These are phyloP conservation scores for Solea senegalensis DNA, from an alignment of 2,113 vertebrate species.

Conservation along the genomic window DNA sequence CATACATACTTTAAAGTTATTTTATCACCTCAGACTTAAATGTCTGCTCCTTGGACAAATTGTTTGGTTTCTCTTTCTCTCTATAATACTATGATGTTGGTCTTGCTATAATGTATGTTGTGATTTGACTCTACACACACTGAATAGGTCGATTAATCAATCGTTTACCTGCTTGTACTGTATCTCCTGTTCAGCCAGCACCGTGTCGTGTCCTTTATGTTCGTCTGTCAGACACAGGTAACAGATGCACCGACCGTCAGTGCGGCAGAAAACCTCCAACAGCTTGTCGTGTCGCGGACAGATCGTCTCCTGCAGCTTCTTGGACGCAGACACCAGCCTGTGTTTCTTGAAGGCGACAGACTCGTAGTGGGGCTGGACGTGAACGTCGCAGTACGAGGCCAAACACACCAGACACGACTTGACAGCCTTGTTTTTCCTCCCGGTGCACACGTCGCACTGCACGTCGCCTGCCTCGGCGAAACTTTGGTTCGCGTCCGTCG, in stretches of 20 bases:
- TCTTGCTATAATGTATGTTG: too few species aligned
- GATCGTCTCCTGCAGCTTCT: slow-evolving; percentile 74
- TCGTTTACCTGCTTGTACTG: slow-evolving; percentile 72
- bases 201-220: slow-evolving; percentile 82
- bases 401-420: slow-evolving; percentile 94
- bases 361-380: slow-evolving; percentile 94
- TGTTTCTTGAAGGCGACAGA: slow-evolving; percentile 92
- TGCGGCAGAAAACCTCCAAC: slow-evolving; percentile 83
- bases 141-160: too few species aligned
- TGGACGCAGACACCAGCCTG: slow-evolving; percentile 84
- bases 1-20: too few species aligned
- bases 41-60: too few species aligned
- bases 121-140: too few species aligned
- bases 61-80: too few species aligned
- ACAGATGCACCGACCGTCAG: slow-evolving; percentile 80
- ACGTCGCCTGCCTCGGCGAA: slow-evolving; percentile 72
- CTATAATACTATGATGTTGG: too few species aligned
- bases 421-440: slow-evolving; percentile 88
- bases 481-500: not conserved
- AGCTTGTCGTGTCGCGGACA: slow-evolving; percentile 78
- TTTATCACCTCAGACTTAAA: too few species aligned
- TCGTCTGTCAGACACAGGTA: slow-evolving; percentile 80
- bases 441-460: slow-evolving; percentile 91
- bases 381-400: slow-evolving; percentile 93
- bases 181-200: slow-evolving; percentile 69